Percentiles rank a stretch among this genome's conserved stretches.
Evolutionary conservation across 2,797 vertebrate genomes (phyloP).

Genomic region (Diceros bicornis): DNA sequence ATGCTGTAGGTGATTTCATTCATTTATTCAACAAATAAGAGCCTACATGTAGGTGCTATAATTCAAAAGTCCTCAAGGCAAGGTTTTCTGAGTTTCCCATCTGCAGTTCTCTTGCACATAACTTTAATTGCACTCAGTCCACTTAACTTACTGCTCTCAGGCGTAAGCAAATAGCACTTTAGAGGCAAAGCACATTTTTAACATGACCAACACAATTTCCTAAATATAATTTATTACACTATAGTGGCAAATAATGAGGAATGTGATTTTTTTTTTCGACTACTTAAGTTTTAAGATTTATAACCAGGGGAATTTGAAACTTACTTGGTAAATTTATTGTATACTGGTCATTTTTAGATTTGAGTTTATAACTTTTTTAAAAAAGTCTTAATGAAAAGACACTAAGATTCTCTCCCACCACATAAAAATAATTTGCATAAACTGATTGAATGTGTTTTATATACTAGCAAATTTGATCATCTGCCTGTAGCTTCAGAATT

Average conservation of each 20-base stretch:
- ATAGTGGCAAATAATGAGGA: constrained; percentile 2
- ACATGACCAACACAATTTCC: background rate
- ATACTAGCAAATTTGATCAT: background rate
- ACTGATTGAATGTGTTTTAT: background rate
- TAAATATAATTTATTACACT: background rate
- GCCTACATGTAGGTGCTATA: background rate
- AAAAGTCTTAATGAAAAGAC: constrained; percentile 38
- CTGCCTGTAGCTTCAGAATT: constrained; percentile 28
- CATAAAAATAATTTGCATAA: constrained; percentile 36
- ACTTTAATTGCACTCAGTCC: background rate
- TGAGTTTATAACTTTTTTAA: background rate
- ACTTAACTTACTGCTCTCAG: constrained; percentile 44
- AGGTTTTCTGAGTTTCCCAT: constrained; percentile 2
- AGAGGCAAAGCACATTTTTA: background rate
- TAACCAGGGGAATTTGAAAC: constrained; percentile 46
- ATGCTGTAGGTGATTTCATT: constrained; percentile 66
- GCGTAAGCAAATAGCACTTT: background rate
- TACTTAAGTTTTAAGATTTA: constrained; percentile 56
- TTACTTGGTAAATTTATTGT: constrained; percentile 48
- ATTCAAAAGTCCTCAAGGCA: constrained; percentile 4
- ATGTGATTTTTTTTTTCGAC: background rate
- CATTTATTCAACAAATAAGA: constrained; percentile 61
- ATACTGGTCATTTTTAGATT: constrained; percentile 35
- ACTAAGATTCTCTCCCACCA: background rate
- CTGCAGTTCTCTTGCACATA: background rate